Evolutionary conservation across 2,888 invertebrate genomes (phyloP), one percentile per base, ranked within the genome.

Genomic region (Cantharis rustica): DNA sequence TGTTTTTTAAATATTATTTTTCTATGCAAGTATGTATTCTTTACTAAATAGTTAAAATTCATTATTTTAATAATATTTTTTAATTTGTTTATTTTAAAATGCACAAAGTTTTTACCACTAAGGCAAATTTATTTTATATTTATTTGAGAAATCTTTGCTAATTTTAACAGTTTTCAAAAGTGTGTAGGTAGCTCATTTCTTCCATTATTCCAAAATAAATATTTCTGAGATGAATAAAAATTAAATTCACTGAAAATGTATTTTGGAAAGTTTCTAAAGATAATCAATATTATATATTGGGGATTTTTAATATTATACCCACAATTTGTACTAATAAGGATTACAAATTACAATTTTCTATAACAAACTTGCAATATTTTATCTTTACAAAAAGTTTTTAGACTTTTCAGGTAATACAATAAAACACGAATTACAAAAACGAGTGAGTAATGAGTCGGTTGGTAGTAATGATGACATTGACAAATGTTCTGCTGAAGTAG

Each of bases 401-500:
- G 64, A 64, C 63, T 72, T 66, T 66, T 66, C 72, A 72, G 72
- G 72, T 72, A 72, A 47, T 61, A 73, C 69, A 73, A 69, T 73
- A 61, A 23, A 62, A 71, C 26, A 61, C 71, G 69, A 16, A 68
- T 62, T 61, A 31, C 73, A 66, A 72, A 76, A 77, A 72, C 73
- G 70, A 63, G 70, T 80, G 79, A 81, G 77, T 80, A 81, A 81
- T 81, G 81, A 81, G 81, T 76, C 79, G 78, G 79, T 79, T 79
- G 74, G 76, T 78, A 75, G 77, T 61, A 63, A 72, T 73, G 69
- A 64, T 76, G 81, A 79, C 81, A 78, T 75, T 79, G 81, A 81
- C 79, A 75, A 79, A 81, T 80, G 79, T 76, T 80, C 69, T 64
- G 64, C 64, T 75, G 70, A 76, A 79, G 78, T 78, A 80, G 79